Evolutionary conservation across 2,113 vertebrate species (phyloP).

Genomic region (Hypomesus transpacificus): DNA sequence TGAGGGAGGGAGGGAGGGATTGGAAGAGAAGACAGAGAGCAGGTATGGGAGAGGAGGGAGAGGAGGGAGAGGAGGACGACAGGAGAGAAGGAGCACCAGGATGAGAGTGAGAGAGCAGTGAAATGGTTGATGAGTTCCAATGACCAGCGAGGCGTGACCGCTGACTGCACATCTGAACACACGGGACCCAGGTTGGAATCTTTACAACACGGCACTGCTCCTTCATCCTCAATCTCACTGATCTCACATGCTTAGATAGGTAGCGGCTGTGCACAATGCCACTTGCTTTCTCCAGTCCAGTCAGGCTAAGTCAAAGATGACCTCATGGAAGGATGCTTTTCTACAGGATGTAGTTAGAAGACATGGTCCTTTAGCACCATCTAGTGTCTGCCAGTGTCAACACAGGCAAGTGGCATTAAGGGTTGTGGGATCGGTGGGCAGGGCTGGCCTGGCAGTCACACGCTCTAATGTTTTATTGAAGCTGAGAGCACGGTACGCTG

Average conservation of each 20-base stretch:
- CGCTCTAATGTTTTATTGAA: constrained; percentile 67
- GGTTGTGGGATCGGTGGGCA: no score
- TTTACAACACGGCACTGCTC: no score
- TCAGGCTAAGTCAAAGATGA: no score
- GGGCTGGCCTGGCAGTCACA: constrained; percentile 36
- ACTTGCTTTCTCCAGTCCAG: neutral
- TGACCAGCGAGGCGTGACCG: constrained; percentile 4
- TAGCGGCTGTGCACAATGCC: no score
- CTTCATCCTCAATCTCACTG: no score
- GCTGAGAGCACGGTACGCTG: constrained; percentile 42
- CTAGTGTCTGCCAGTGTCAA: constrained; percentile 47
- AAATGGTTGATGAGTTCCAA: constrained; percentile 52
- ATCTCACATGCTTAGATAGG: no score
- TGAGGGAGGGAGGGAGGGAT: neutral
- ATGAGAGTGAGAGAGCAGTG: constrained; percentile 34
- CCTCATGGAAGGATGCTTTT: neutral
- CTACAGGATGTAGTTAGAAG: constrained; percentile 13
- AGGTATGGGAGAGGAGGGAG: constrained; percentile 1
- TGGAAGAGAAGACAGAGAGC: neutral
- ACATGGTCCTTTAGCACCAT: constrained; percentile 37
- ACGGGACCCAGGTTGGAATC: no score
- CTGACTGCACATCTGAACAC: neutral
- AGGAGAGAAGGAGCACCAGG: neutral
- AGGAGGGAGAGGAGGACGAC: constrained; percentile 11
- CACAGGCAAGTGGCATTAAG: constrained; percentile 32